Percentiles rank a stretch among this genome's conserved stretches.
Conservation (phyloP, 2,797 vertebrate species). For the Threskiornis aethiopicus region DNA sequence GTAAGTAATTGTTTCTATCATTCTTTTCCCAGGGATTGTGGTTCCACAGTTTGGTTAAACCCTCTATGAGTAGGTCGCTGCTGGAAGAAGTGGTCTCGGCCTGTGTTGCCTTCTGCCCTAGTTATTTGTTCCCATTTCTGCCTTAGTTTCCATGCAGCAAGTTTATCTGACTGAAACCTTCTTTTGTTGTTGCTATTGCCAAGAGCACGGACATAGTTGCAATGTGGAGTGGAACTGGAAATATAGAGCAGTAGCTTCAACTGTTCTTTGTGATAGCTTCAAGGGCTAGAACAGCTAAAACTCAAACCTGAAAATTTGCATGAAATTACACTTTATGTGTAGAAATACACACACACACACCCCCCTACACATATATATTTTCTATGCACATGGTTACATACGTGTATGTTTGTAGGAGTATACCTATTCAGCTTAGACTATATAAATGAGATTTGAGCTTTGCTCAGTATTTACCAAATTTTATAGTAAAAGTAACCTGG, state of each 20-base stretch:
- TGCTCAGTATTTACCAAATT: neutral
- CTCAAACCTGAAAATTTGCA: neutral
- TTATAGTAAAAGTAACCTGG: neutral
- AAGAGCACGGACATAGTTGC: neutral
- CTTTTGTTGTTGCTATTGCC: neutral
- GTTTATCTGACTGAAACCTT: neutral
- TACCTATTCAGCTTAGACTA: neutral
- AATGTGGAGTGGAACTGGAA: neutral
- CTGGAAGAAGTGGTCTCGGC: neutral
- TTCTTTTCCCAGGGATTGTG: neutral
- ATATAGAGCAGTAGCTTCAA: neutral
- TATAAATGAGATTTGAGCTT: neutral
- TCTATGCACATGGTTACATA: neutral
- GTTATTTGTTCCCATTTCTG: neutral
- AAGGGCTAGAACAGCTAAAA: neutral
- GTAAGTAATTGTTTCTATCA: neutral
- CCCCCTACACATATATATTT: neutral
- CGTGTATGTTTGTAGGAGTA: neutral
- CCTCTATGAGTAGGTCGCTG: neutral
- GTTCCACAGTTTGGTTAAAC: neutral
- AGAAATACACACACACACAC: rapidly evolving
- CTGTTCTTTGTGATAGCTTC: neutral
- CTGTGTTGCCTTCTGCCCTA: neutral
- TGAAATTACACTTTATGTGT: neutral
- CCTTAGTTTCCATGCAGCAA: neutral